Percentiles rank a stretch among this genome's conserved stretches.
Evolutionary conservation across 2,888 invertebrate genomes (phyloP).

Genomic region (Malthinus flaveolus): DNA sequence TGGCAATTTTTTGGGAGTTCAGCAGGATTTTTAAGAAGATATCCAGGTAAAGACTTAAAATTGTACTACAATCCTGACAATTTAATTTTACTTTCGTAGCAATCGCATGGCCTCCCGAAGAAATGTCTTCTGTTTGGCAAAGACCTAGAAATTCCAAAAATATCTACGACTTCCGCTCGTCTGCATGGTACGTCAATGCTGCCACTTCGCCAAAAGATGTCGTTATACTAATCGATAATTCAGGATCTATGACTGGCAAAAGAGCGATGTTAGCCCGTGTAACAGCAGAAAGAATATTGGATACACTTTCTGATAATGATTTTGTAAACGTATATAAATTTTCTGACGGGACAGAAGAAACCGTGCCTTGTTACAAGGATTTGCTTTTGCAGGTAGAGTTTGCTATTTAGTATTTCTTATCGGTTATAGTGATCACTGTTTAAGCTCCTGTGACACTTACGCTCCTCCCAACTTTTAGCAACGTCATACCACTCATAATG

Average conservation of each 20-base stretch:
- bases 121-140: constrained; percentile 59
- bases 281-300: constrained; percentile 86
- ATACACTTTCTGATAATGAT: constrained; percentile 95
- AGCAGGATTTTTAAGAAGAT: constrained; percentile 92
- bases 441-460: too few species aligned
- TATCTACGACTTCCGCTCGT: constrained; percentile 92
- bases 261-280: constrained; percentile 83
- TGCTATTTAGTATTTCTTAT: too few species aligned
- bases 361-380: constrained; percentile 89
- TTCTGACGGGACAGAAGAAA: constrained; percentile 78
- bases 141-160: constrained; percentile 77
- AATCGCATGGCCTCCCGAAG: constrained; percentile 84
- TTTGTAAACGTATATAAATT: constrained; percentile 95
- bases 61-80: background rate
- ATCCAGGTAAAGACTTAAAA: constrained; percentile 72
- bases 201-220: constrained; percentile 97
- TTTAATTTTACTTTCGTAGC: constrained; percentile 53
- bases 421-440: too few species aligned
- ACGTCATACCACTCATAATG: too few species aligned
- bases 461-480: too few species aligned
- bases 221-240: constrained; percentile 89
- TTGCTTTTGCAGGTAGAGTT: constrained; percentile 77
- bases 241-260: constrained; percentile 85
- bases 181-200: constrained; percentile 96
- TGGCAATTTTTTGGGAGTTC: constrained; percentile 99